phyloP scores from a whole-genome alignment of 2,797 vertebrate species.

The Eulemur coronatus region DNA sequence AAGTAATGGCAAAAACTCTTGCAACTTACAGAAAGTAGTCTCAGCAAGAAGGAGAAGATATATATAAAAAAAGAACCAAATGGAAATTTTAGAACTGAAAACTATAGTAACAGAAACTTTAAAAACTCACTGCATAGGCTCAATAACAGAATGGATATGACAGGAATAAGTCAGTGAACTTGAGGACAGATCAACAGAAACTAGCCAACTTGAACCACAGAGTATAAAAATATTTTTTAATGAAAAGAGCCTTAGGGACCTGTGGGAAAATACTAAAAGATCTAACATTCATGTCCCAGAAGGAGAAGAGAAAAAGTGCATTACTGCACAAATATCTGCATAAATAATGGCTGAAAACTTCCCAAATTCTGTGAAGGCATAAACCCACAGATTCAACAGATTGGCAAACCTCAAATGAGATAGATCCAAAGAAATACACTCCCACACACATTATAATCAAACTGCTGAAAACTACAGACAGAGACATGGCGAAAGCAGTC shows the following conservation, averaged over 20 bases:
- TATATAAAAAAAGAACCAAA: background rate
- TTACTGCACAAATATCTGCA: background rate
- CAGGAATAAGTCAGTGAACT: background rate
- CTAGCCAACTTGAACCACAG: background rate
- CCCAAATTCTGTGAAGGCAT: background rate
- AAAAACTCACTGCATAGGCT: background rate
- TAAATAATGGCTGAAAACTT: background rate
- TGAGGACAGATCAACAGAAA: background rate
- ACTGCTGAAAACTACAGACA: background rate
- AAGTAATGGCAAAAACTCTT: background rate
- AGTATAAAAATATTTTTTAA: background rate
- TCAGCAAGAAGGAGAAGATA: background rate
- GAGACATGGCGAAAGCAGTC: background rate
- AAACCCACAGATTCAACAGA: background rate
- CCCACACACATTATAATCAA: background rate
- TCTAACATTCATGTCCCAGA: background rate
- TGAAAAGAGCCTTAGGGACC: background rate
- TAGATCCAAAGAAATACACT: background rate
- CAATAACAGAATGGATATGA: background rate
- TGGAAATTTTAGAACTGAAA: background rate
- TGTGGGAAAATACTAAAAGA: conserved; percentile 1
- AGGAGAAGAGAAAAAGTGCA: background rate
- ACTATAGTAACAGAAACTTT: background rate
- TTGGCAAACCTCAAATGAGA: background rate
- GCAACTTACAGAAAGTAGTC: background rate